Evolutionary conservation across 2,113 vertebrate genomes (phyloP).

Genomic region (Pelvicachromis taeniatus): DNA sequence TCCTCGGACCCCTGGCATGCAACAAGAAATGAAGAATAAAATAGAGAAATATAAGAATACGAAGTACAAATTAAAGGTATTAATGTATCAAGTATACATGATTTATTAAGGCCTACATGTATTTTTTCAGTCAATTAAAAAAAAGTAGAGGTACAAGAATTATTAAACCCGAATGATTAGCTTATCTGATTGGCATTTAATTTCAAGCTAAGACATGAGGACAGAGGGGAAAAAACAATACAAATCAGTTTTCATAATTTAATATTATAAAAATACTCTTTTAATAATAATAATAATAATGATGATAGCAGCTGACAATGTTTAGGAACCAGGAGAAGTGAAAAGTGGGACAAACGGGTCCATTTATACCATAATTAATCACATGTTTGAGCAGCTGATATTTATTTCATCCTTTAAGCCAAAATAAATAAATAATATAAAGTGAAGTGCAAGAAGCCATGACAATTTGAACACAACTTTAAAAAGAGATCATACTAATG

Average conservation of each 20-base stretch:
- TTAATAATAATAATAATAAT: rapidly evolving
- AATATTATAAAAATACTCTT: not conserved
- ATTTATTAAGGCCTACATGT: not conserved
- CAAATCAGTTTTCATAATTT: not conserved
- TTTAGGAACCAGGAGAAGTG: rapidly evolving
- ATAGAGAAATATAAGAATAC: not conserved
- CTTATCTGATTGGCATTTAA: not conserved
- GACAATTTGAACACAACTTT: not conserved
- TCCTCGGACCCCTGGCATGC: not conserved
- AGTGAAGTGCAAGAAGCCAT: not conserved
- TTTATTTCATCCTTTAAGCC: not conserved
- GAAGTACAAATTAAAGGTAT: not conserved
- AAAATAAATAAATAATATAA: not conserved
- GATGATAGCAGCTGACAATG: not conserved
- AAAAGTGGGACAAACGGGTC: not conserved
- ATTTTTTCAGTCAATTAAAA: not conserved
- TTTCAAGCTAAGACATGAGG: too few relatives aligned
- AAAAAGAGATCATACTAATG: not conserved
- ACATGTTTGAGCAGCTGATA: not conserved
- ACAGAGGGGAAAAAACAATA: rapidly evolving
- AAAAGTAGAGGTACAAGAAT: not conserved
- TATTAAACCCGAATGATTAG: rapidly evolving
- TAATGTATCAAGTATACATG: not conserved
- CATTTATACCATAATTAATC: not conserved
- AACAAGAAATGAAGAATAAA: not conserved